Evolutionary conservation across 2,888 invertebrate genomes (phyloP).

Genomic region (Charanyca ferruginea): DNA sequence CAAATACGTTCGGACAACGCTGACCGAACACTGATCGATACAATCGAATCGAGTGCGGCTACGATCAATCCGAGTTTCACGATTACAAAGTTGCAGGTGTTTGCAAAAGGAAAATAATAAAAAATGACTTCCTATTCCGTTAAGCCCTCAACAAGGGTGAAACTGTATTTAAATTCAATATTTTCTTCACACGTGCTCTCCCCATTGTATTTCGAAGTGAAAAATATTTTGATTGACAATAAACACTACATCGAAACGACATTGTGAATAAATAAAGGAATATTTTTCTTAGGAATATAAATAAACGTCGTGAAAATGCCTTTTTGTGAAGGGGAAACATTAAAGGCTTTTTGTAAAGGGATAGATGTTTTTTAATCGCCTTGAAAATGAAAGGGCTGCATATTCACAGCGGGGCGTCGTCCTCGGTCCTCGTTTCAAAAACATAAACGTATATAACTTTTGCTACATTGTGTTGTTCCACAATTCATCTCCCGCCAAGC

Average conservation of each 20-base stretch:
- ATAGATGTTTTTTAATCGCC: constrained; percentile 82
- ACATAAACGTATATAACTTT: constrained; percentile 70
- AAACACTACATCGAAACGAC: constrained; percentile 65
- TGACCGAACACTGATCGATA: not conserved
- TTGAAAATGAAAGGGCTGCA: constrained; percentile 75
- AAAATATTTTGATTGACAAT: constrained; percentile 75
- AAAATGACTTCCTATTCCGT: constrained; percentile 48
- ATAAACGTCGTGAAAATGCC: constrained; percentile 59
- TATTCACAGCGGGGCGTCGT: constrained; percentile 60
- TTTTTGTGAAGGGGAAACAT: constrained; percentile 68
- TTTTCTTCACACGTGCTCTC: constrained; percentile 61
- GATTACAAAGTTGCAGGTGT: constrained; percentile 39
- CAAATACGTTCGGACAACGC: not conserved
- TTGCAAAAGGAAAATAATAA: constrained; percentile 30
- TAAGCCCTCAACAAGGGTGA: constrained; percentile 50
- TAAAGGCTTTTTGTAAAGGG: constrained; percentile 71
- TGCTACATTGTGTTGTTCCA: constrained; percentile 66
- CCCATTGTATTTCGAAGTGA: constrained; percentile 55
- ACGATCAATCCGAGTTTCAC: not conserved
- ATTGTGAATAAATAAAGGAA: constrained; percentile 67
- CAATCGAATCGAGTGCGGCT: constrained; percentile 9
- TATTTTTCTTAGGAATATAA: constrained; percentile 51
- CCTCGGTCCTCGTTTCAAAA: constrained; percentile 58
- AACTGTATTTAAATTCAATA: constrained; percentile 65
- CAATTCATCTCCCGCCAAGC: constrained; percentile 79